Base-by-base conservation (phyloP, 2,113 vertebrate species). In the Arothron firmamentum region DNA sequence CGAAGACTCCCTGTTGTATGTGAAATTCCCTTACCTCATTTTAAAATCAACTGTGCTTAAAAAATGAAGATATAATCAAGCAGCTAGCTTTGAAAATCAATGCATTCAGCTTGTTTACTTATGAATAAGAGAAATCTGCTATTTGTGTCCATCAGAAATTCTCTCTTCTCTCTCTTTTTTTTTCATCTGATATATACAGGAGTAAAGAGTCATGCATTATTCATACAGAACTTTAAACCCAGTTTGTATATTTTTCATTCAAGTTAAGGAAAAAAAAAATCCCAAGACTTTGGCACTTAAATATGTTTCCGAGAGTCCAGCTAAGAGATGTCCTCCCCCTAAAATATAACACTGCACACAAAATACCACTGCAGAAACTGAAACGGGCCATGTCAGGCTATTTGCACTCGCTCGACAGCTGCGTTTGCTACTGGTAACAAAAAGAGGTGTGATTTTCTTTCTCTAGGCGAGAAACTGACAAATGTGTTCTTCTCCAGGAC, bases 21-120 rank as follows among this genome's bases (percentile, higher is more conserved):
- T 80, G 52, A 72, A 81, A 85, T 79, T 81, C 86, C 86, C 83
- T 62, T 54, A 71, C 68, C 77, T 88, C 83, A 87, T 89, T 89
- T 87, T 77, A 77, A 88, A 89, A 80, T 80, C 88, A 86, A 70
- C 80, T 79, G 64, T 72, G 85, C 83, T 81, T 80, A 82, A 83
- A 81, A 89, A 80, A 80, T 88, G 78, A 88, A 86, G 85, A 84
- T 82, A 85, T 88, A 87, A 88, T 85, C 86, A 89, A 81, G 68
- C 53, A 46, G 68, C 71, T 80, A 59, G 72, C 85, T 88, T 89
- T 88, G 82, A 86, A 88, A 89, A 89, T 89, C 87, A 86, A 88
- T 88, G 74, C 63, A 82, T 85, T 77, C 43, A 13, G 72, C 80
- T 84, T 89, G 86, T 88, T 89, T 87, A 88, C 83, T 88, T 86